Conservation (phyloP, 37 sponge, comb jelly and placozoan species). For the Axinella damicornis region DNA sequence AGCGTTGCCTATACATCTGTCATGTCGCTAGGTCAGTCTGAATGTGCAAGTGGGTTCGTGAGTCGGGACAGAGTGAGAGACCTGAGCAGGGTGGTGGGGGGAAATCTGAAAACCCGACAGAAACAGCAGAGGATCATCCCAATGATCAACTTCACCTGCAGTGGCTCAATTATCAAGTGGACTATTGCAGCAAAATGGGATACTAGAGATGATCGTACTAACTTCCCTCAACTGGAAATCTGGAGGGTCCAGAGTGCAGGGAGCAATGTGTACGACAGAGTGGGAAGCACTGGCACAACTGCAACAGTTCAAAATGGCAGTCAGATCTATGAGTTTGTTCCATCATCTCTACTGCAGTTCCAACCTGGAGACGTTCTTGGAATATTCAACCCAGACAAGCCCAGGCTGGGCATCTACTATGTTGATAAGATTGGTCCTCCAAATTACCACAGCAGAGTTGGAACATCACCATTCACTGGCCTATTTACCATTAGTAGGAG, state of each 20-base stretch:
- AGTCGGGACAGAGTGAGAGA: too few relatives aligned
- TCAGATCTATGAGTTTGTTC: neutral
- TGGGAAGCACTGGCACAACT: neutral
- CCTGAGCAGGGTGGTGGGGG: too few relatives aligned
- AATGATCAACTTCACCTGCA: constrained; percentile 2
- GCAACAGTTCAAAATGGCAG: neutral
- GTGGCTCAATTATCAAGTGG: constrained; percentile 14
- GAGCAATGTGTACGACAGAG: too few relatives aligned
- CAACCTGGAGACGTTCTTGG: constrained; percentile 20
- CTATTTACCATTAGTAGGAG: too few relatives aligned
- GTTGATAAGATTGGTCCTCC: too few relatives aligned
- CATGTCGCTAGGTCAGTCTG: too few relatives aligned
- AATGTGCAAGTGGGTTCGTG: too few relatives aligned
- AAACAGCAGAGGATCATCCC: constrained; percentile 4
- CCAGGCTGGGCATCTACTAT: too few relatives aligned
- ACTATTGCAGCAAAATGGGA: neutral
- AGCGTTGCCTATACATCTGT: too few relatives aligned
- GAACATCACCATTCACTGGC: too few relatives aligned
- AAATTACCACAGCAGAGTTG: too few relatives aligned
- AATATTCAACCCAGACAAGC: neutral
- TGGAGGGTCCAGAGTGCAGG: neutral
- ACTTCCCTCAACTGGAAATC: neutral
- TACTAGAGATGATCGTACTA: neutral
- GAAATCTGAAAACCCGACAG: too few relatives aligned
- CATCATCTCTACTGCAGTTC: neutral